Percentiles rank a stretch among this genome's conserved stretches.
These are phyloP conservation scores for Porites lutea DNA, from an alignment of 64 coral and sea anemone species.

Conservation along the genomic window DNA sequence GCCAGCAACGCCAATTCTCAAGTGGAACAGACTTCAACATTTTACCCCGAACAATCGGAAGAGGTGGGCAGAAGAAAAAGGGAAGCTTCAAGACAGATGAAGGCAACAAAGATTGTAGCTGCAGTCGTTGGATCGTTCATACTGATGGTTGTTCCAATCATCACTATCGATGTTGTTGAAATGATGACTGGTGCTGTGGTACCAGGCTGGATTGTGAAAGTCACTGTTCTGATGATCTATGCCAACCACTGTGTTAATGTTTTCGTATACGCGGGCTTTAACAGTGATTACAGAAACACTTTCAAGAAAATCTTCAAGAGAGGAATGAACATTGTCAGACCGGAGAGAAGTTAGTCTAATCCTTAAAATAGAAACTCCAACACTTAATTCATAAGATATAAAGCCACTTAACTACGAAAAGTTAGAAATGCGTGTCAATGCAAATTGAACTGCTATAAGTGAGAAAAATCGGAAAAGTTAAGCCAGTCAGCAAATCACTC, in stretches of 20 bases:
- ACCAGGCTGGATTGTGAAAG: conserved; percentile 48
- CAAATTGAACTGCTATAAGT: no score
- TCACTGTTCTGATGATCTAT: conserved; percentile 87
- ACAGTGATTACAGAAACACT: conserved; percentile 83
- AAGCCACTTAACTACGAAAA: no score
- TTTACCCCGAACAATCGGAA: background rate
- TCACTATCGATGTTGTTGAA: conserved; percentile 76
- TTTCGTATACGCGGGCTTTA: conserved; percentile 90
- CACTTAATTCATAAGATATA: no score
- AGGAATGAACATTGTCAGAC: background rate
- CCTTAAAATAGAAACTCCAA: no score
- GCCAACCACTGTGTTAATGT: conserved; percentile 90
- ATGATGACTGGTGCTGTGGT: conserved; percentile 62
- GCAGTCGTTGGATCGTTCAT: conserved; percentile 85
- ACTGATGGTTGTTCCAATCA: conserved; percentile 78
- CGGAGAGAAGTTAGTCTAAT: background rate
- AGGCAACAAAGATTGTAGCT: conserved; percentile 77
- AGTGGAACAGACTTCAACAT: background rate
- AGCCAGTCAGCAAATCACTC: no score
- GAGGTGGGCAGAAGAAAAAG: background rate
- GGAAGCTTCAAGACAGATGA: conserved; percentile 60
- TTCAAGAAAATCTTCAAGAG: conserved; percentile 65
- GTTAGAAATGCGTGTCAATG: no score
- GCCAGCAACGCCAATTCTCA: background rate
- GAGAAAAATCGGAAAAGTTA: no score